A percentile compares a stretch with the other conserved stretches of the same genome.
phyloP scores from a whole-genome alignment of 2,113 vertebrate species.

The Aptenodytes patagonicus region DNA sequence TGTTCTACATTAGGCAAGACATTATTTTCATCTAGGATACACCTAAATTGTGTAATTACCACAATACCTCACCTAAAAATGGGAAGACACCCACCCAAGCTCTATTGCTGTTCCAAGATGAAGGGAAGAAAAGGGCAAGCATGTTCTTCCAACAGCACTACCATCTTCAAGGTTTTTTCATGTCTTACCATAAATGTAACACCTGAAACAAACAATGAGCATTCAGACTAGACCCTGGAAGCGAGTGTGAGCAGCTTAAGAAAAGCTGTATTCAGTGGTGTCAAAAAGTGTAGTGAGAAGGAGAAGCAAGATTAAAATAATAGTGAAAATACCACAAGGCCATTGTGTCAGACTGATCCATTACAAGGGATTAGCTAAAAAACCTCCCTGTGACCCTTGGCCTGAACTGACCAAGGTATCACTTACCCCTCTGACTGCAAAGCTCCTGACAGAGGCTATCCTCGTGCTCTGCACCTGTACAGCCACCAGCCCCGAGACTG shows the following conservation, averaged over 20 bases:
- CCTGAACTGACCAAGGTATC: not conserved
- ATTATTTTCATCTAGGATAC: conserved; percentile 17
- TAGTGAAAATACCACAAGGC: not conserved
- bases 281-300: not conserved
- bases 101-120: not conserved
- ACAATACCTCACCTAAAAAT: conserved; percentile 3
- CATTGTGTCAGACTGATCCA: not conserved
- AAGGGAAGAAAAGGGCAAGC: not conserved
- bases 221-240: not conserved
- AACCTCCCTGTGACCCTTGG: not conserved
- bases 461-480: not conserved
- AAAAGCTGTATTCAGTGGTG: not conserved
- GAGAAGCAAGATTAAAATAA: not conserved
- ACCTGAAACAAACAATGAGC: not conserved
- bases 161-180: not conserved
- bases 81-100: not conserved
- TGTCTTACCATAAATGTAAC: not conserved
- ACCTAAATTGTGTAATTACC: conserved; percentile 3
- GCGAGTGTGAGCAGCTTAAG: not conserved
- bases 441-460: not conserved
- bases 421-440: not conserved
- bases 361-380: not conserved
- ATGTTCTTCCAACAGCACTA: not conserved
- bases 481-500: not conserved
- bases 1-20: conserved; percentile 16